These are phyloP conservation scores for Ginglymostoma cirratum DNA, from an alignment of 2,113 vertebrate species.

Conservation along the genomic window DNA sequence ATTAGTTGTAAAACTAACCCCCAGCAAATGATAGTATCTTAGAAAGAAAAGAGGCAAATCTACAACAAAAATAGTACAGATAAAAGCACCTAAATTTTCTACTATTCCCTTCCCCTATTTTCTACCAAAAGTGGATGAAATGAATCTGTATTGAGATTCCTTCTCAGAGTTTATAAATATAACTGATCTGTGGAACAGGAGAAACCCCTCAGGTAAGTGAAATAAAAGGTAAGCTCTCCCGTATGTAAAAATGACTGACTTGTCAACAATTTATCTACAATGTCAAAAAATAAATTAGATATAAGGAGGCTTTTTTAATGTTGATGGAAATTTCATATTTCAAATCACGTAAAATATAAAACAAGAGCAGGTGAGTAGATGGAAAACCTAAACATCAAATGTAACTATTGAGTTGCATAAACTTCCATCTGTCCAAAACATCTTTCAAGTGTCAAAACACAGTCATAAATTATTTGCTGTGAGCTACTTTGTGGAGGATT, in stretches of 20 bases:
- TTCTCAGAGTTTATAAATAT: background rate
- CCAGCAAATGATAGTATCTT: background rate
- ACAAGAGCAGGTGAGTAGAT: background rate
- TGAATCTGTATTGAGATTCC: background rate
- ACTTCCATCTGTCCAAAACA: background rate
- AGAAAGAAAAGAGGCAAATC: background rate
- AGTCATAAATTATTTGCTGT: background rate
- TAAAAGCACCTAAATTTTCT: background rate
- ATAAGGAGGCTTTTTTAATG: background rate
- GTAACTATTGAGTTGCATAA: background rate
- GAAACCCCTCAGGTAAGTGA: background rate
- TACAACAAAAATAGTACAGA: background rate
- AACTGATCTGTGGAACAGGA: background rate
- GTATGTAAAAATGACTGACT: background rate
- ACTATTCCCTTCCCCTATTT: background rate
- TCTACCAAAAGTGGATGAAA: too few relatives aligned
- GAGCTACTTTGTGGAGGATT: background rate
- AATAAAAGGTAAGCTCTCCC: background rate
- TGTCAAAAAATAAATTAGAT: background rate
- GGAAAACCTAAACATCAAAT: background rate
- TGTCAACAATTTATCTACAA: background rate
- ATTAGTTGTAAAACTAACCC: background rate
- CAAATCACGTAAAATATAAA: background rate
- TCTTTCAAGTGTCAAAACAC: background rate
- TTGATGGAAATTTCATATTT: background rate